Base-by-base conservation (phyloP, 2,888 invertebrate genomes). In the Lasioglossum vierecki region DNA sequence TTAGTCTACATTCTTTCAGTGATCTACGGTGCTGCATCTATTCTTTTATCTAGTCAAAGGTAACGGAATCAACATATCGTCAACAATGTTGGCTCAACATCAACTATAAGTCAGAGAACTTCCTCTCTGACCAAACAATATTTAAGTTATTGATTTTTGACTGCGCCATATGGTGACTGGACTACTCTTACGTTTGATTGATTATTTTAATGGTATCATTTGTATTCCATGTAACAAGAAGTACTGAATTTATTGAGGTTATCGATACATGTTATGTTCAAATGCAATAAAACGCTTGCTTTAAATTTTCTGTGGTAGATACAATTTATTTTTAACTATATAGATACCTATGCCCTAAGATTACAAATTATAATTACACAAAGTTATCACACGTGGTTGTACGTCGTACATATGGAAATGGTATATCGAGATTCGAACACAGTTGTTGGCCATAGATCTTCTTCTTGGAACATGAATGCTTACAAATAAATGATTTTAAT, bases 311-410 rank as follows among this genome's bases (percentile, higher is more conserved):
- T 41, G 41, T 41, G n/a, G 46, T 57, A 83, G 73, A 83, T 73
- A 83, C 30, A 83, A 76, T 76, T 44, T 68, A 83, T 83, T 83
- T 83, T 0, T 83, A 73, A 76, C 22, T 39, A 35, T 35, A 35
- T 35, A 35, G 35, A 35, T 35, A 57, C n/a, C n/a, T 57, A 35
- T 75, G 71, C 13, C 0, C 4, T 57, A 82, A 60, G 26, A 46
- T 53, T 70, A 63, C 26, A 1, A 4, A 18, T 41, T 68, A 46
- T 46, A 11, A 35, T 44, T 76, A 83, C 49, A 66, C 22, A 9
- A 39, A 83, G 8, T 72, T 72, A 72, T 70, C 70, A 83, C n/a
- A 77, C 15, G 41, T 35, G 4, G 57, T 41, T 49, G 68, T 4
- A 41, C 30, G 18, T 26, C 15, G n/a, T 44, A 66, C 63, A 6